These are phyloP conservation scores for Panthera tigris DNA, from an alignment of 2,113 vertebrate genomes.

Conservation along the genomic window DNA sequence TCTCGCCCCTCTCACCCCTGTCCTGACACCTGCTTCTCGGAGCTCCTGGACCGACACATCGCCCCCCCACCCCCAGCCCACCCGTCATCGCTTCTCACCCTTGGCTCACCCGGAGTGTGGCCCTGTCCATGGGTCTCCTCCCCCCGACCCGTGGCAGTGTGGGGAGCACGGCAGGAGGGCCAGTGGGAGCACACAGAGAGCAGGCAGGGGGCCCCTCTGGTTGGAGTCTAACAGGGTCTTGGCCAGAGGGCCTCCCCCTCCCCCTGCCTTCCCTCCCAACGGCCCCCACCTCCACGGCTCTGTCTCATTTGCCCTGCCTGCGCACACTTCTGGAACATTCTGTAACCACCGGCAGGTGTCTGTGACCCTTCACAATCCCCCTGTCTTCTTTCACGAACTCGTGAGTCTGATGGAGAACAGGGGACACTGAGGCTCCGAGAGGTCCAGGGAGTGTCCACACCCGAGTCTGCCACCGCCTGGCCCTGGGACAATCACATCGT, in stretches of 20 bases:
- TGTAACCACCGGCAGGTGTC: neutral
- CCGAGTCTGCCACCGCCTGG: neutral
- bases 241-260: neutral
- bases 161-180: neutral
- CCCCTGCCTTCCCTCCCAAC: neutral
- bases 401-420: neutral
- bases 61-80: neutral
- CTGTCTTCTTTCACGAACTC: neutral
- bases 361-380: neutral
- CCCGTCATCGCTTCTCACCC: neutral
- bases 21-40: neutral
- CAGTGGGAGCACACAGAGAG: neutral
- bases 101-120: neutral
- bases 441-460: neutral
- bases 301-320: neutral
- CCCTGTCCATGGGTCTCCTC: neutral
- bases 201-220: neutral
- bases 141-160: neutral
- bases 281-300: neutral
- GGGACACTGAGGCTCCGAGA: neutral
- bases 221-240: neutral
- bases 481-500: neutral
- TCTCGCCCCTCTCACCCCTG: neutral
- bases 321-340: neutral
- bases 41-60: neutral